Evolutionary conservation across 2,888 invertebrate species (phyloP).

Genomic region (Stenodera caucasica): DNA sequence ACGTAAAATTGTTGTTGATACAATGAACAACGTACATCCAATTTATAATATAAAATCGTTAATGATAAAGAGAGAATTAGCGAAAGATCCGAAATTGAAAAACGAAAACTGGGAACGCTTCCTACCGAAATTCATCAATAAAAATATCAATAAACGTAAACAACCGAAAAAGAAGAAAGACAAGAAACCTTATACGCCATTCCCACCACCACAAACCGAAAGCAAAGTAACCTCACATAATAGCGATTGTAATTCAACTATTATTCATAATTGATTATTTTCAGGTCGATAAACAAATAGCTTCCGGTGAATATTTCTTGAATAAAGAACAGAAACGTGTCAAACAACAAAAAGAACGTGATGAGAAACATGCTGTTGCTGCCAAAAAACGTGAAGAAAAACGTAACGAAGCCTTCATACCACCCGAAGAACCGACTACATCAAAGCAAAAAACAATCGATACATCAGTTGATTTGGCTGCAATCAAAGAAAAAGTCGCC

Average conservation of each 20-base stretch:
- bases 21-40: slow-evolving; percentile 99
- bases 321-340: slow-evolving; percentile 78
- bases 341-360: slow-evolving; percentile 72
- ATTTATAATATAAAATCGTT: slow-evolving; percentile 96
- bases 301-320: slow-evolving; percentile 96
- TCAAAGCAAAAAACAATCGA: slow-evolving; percentile 44
- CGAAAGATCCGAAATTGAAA: slow-evolving; percentile 84
- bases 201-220: slow-evolving; percentile 91
- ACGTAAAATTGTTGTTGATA: slow-evolving; percentile 89
- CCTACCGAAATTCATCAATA: slow-evolving; percentile 86
- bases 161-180: slow-evolving; percentile 82
- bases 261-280: slow-evolving; percentile 12
- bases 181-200: slow-evolving; percentile 97
- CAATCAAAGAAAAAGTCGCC: slow-evolving; percentile 76
- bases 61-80: slow-evolving; percentile 95
- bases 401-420: slow-evolving; percentile 78
- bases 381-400: slow-evolving; percentile 74
- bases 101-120: slow-evolving; percentile 97
- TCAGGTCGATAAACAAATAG: slow-evolving; percentile 82
- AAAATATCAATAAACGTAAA: slow-evolving; percentile 86
- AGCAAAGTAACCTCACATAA: slow-evolving; percentile 67
- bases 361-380: slow-evolving; percentile 75
- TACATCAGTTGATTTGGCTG: slow-evolving; percentile 66
- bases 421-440: slow-evolving; percentile 66
- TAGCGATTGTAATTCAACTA: neutral